Evolutionary conservation across 2,797 vertebrate species (phyloP).

Genomic region (Halcyon badia): DNA sequence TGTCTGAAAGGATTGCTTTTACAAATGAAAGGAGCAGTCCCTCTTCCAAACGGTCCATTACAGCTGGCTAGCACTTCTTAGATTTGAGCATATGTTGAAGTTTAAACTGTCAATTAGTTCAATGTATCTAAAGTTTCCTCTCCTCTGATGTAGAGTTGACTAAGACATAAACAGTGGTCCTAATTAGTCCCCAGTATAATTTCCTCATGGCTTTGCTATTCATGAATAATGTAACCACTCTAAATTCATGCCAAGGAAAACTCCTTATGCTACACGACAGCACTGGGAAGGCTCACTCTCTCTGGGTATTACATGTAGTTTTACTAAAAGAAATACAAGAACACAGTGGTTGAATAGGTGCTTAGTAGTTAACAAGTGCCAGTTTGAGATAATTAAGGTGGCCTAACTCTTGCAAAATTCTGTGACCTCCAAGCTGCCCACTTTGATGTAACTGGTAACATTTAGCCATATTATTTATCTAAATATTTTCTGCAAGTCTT

Average conservation of each 20-base stretch:
- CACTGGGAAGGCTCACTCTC: neutral
- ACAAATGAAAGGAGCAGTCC: neutral
- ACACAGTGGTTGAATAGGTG: neutral
- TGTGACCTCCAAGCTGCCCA: neutral
- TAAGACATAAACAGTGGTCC: neutral
- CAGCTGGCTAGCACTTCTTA: neutral
- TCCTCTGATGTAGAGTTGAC: neutral
- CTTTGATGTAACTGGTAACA: neutral
- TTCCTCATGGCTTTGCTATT: neutral
- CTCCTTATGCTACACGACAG: neutral
- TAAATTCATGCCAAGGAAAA: neutral
- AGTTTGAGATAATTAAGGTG: neutral
- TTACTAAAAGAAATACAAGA: neutral
- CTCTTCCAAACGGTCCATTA: neutral
- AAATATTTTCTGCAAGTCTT: neutral
- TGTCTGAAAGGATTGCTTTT: neutral
- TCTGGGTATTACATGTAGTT: neutral
- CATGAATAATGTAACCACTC: neutral
- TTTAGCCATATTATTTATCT: neutral
- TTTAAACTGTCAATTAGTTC: neutral
- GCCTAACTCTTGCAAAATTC: neutral
- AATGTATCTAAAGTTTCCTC: neutral
- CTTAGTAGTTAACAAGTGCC: neutral
- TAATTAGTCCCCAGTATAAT: neutral
- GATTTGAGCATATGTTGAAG: neutral